Conservation (phyloP, 2,888 invertebrate genomes). For the Latheticus oryzae region DNA sequence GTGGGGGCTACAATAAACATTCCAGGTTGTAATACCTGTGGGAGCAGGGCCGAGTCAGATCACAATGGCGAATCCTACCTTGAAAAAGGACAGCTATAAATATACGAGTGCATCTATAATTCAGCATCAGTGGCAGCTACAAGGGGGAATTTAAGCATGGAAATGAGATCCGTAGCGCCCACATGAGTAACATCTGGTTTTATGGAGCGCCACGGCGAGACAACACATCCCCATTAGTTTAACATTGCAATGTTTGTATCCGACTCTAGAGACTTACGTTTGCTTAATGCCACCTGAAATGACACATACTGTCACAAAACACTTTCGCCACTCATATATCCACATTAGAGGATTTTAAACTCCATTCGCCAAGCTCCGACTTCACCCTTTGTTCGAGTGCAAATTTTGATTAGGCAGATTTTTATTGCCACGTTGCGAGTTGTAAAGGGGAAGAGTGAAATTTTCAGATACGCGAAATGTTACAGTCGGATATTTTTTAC, state of each 20-base stretch:
- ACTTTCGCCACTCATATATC: slow-evolving; percentile 54
- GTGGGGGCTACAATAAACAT: slow-evolving; percentile 45
- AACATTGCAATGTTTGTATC: slow-evolving; percentile 58
- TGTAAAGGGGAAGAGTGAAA: slow-evolving; percentile 44
- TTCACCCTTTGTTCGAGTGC: slow-evolving; percentile 34
- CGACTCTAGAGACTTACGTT: slow-evolving; percentile 56
- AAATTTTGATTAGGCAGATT: slow-evolving; percentile 55
- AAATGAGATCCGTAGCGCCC: slow-evolving; percentile 60
- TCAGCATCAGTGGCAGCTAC: slow-evolving; percentile 57
- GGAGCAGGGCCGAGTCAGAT: slow-evolving; percentile 48
- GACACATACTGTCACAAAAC: slow-evolving; percentile 49
- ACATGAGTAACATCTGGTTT: slow-evolving; percentile 62
- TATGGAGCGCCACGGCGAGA: slow-evolving; percentile 59
- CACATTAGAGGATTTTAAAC: slow-evolving; percentile 51
- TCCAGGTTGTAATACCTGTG: slow-evolving; percentile 49
- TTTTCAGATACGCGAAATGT: slow-evolving; percentile 13
- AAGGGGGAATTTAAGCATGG: slow-evolving; percentile 56
- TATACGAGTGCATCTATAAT: slow-evolving; percentile 61
- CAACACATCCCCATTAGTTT: slow-evolving; percentile 64
- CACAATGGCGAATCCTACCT: slow-evolving; percentile 56
- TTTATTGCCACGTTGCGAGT: slow-evolving; percentile 49
- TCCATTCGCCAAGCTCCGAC: slow-evolving; percentile 16
- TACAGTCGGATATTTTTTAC: slow-evolving; percentile 21
- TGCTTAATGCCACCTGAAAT: slow-evolving; percentile 55
- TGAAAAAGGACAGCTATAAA: slow-evolving; percentile 60